These are phyloP conservation scores for Aethina tumida DNA, from an alignment of 1,140 invertebrate species.

Conservation along the genomic window DNA sequence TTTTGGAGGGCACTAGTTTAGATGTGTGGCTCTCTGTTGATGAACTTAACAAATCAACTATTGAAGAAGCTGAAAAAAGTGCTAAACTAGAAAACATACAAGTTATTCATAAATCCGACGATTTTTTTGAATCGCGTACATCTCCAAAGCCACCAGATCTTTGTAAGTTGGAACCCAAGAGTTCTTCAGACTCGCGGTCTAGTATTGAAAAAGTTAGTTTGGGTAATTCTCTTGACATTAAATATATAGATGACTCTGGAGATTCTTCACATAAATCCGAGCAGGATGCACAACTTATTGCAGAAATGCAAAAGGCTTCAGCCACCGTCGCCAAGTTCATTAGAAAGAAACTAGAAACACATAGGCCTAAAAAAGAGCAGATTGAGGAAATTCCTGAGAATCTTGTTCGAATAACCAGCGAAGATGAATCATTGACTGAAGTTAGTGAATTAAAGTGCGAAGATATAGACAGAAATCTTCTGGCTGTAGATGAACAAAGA, in stretches of 20 bases:
- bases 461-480: slow-evolving; percentile 24
- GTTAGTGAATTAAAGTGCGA: slow-evolving; percentile 45
- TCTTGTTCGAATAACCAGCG: slow-evolving; percentile 43
- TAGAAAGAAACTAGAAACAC: slow-evolving; percentile 29
- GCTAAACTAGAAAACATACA: slow-evolving; percentile 36
- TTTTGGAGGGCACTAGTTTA: slow-evolving; percentile 37
- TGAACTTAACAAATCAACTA: slow-evolving; percentile 24
- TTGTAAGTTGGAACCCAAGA: slow-evolving; percentile 26
- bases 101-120: slow-evolving; percentile 28
- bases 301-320: slow-evolving; percentile 31
- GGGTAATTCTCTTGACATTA: slow-evolving; percentile 34
- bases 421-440: slow-evolving; percentile 54
- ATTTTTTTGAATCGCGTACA: slow-evolving; percentile 35
- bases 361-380: slow-evolving; percentile 34
- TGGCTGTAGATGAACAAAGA: slow-evolving; percentile 28
- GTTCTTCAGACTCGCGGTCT: slow-evolving; percentile 32
- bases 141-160: slow-evolving; percentile 30
- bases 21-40: slow-evolving; percentile 38
- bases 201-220: slow-evolving; percentile 33
- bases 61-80: slow-evolving; percentile 21
- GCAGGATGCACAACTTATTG: slow-evolving; percentile 30
- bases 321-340: slow-evolving; percentile 29
- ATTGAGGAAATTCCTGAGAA: slow-evolving; percentile 35
- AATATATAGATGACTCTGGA: slow-evolving; percentile 35
- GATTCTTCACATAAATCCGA: slow-evolving; percentile 34